Conservation (phyloP, 30 jellyfish, hydroid and myxozoan species). For the Cassiopea xamachana region DNA sequence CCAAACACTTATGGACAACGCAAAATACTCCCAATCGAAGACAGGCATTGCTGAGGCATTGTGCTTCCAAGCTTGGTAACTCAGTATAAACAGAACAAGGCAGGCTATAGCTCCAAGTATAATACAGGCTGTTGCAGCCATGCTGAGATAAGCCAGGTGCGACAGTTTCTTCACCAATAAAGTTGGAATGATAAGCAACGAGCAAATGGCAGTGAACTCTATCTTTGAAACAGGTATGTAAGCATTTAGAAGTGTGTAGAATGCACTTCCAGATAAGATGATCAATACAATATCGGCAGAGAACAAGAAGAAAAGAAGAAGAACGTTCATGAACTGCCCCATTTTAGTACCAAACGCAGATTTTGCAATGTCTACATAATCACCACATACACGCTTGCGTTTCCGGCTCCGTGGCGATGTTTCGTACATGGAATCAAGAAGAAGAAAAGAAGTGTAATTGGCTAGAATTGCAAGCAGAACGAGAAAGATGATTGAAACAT, state of each 20-base stretch:
- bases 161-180: slow-evolving; percentile 68
- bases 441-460: slow-evolving; percentile 55
- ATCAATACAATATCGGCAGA: slow-evolving; percentile 50
- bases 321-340: slow-evolving; percentile 45
- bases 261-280: slow-evolving; percentile 55
- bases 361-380: slow-evolving; percentile 67
- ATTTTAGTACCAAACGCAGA: slow-evolving; percentile 70
- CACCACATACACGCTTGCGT: slow-evolving; percentile 58
- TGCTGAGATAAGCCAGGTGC: slow-evolving; percentile 74
- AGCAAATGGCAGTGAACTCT: slow-evolving; percentile 45
- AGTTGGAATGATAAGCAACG: slow-evolving; percentile 74
- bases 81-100: slow-evolving; percentile 31
- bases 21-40: slow-evolving; percentile 53
- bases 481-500: slow-evolving; percentile 37
- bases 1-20: slow-evolving; percentile 72
- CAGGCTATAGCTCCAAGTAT: slow-evolving; percentile 59
- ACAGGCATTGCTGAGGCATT: slow-evolving; percentile 55
- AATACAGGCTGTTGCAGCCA: slow-evolving; percentile 56
- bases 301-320: slow-evolving; percentile 42
- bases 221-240: slow-evolving; percentile 29
- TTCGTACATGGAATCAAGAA: slow-evolving; percentile 82
- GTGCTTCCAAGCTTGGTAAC: slow-evolving; percentile 53
- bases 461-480: slow-evolving; percentile 60
- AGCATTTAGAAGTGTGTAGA: slow-evolving; percentile 16
- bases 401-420: slow-evolving; percentile 74